phyloP scores from a whole-genome alignment of 2,797 vertebrate genomes.

The Bufotes viridis region DNA sequence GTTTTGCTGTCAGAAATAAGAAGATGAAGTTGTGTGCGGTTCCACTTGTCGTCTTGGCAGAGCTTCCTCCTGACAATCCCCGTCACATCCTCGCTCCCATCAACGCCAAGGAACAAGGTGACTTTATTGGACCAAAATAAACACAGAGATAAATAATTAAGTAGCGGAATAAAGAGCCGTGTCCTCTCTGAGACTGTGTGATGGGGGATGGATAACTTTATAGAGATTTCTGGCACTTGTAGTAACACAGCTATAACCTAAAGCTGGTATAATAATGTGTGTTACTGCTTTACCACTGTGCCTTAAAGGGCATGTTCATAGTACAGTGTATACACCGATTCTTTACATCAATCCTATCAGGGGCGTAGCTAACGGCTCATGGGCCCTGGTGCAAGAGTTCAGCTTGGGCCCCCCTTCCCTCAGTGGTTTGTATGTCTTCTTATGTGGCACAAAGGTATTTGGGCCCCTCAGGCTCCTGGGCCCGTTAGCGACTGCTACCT shows the following conservation, averaged over 20 bases:
- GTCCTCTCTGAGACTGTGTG: slow-evolving; percentile 41
- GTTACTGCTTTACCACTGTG: too few relatives aligned
- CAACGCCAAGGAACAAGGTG: slow-evolving; percentile 65
- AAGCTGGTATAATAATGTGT: not conserved
- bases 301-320: too few relatives aligned
- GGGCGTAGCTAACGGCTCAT: too few relatives aligned
- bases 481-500: too few relatives aligned
- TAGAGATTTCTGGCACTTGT: not conserved
- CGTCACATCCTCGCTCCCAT: slow-evolving; percentile 32
- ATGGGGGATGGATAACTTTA: not conserved
- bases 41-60: slow-evolving; percentile 27
- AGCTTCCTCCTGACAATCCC: slow-evolving; percentile 18
- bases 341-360: too few relatives aligned
- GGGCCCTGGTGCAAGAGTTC: too few relatives aligned
- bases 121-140: slow-evolving; percentile 58
- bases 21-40: slow-evolving; percentile 3
- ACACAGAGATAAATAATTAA: slow-evolving; percentile 64
- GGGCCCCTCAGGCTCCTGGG: too few relatives aligned
- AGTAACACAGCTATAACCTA: not conserved
- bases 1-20: not conserved
- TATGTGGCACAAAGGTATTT: too few relatives aligned
- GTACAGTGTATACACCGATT: too few relatives aligned
- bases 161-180: not conserved
- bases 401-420: too few relatives aligned
- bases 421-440: too few relatives aligned